A percentile compares a stretch with the other conserved stretches of the same genome.
Conservation (phyloP, 2,113 vertebrate species). For the Aspidoscelis tigris region DNA sequence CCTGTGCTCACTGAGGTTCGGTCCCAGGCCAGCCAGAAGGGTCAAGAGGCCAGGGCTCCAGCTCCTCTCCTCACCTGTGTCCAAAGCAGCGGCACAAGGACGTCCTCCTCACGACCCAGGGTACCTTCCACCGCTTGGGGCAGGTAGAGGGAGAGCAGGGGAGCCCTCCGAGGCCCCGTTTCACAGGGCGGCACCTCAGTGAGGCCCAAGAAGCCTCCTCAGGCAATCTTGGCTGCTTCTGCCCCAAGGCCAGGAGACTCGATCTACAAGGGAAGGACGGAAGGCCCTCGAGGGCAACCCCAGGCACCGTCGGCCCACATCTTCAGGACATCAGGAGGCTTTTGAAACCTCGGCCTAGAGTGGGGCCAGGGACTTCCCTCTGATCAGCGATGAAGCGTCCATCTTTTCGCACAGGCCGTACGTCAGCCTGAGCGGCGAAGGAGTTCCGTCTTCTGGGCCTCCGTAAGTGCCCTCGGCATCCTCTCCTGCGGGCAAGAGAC, state of each 20-base stretch:
- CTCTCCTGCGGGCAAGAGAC: background rate
- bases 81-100: too few relatives aligned
- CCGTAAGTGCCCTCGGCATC: too few relatives aligned
- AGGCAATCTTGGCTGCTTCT: background rate
- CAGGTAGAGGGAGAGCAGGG: fast-evolving
- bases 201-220: background rate
- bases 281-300: background rate
- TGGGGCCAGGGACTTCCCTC: background rate
- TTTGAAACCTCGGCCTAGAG: too few relatives aligned
- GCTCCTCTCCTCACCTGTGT: too few relatives aligned
- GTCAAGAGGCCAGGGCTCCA: too few relatives aligned
- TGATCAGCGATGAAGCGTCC: background rate
- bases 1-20: too few relatives aligned
- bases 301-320: background rate
- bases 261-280: background rate
- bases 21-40: too few relatives aligned
- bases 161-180: too few relatives aligned
- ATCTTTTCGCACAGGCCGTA: background rate
- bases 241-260: background rate
- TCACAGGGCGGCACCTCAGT: background rate
- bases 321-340: background rate
- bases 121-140: background rate
- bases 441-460: background rate
- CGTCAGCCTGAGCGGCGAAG: background rate
- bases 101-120: background rate